Percentiles rank a stretch among this genome's conserved stretches.
phyloP scores from a whole-genome alignment of 2,888 invertebrate genomes.

The Diaphora mendica region DNA sequence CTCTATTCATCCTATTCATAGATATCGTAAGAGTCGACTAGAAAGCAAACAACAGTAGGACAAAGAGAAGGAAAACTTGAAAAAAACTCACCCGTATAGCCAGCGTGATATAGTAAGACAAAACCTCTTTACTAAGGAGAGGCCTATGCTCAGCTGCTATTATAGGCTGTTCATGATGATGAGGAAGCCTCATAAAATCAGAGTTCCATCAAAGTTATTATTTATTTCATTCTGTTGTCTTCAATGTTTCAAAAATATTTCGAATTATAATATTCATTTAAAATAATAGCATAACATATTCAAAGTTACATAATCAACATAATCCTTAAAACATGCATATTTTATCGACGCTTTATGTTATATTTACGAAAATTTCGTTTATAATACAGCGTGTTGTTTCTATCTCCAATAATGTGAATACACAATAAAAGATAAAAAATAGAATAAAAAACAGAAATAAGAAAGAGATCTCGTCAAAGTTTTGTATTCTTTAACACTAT shows the following conservation, averaged over 20 bases:
- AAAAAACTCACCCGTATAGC: too few relatives aligned
- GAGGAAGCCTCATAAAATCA: too few relatives aligned
- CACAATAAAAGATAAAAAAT: not conserved
- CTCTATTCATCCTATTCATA: too few relatives aligned
- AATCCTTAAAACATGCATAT: slow-evolving; percentile 19
- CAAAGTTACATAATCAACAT: slow-evolving; percentile 11
- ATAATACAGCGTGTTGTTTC: slow-evolving; percentile 4
- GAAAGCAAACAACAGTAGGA: too few relatives aligned
- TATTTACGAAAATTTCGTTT: slow-evolving; percentile 21
- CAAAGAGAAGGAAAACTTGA: too few relatives aligned
- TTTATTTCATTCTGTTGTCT: not conserved
- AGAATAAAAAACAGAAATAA: not conserved
- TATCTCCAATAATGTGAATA: not conserved
- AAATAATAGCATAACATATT: not conserved
- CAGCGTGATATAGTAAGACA: too few relatives aligned
- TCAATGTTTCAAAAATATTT: not conserved
- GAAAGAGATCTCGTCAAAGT: not conserved
- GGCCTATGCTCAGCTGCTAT: too few relatives aligned
- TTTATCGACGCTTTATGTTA: slow-evolving; percentile 35
- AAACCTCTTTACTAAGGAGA: too few relatives aligned
- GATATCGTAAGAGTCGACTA: too few relatives aligned
- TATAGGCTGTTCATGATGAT: too few relatives aligned
- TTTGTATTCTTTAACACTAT: not conserved
- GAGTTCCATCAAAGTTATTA: too few relatives aligned
- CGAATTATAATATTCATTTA: not conserved